Evolutionary conservation across 1,140 invertebrate genomes (phyloP).

Genomic region (Psilanteris sp.): DNA sequence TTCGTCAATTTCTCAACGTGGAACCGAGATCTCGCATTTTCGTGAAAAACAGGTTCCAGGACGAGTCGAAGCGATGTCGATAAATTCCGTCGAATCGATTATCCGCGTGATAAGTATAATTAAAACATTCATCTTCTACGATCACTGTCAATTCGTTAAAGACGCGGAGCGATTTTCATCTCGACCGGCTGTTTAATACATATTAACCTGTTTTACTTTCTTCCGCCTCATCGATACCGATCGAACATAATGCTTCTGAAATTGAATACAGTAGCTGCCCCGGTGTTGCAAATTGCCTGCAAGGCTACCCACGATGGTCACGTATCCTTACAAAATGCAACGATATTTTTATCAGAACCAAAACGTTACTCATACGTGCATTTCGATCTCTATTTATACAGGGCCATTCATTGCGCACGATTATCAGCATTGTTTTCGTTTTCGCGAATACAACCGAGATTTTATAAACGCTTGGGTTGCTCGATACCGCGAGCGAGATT

Average conservation of each 20-base stretch:
- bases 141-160: constrained; percentile 51
- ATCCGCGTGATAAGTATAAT: constrained; percentile 44
- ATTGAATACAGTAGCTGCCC: constrained; percentile 48
- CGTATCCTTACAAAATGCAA: constrained; percentile 22
- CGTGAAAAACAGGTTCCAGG: constrained; percentile 40
- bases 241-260: constrained; percentile 53
- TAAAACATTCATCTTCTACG: constrained; percentile 51
- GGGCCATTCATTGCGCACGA: constrained; percentile 3
- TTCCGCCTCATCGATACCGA: constrained; percentile 31
- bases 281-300: constrained; percentile 47
- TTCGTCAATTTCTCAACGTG: constrained; percentile 7
- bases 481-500: too few species aligned
- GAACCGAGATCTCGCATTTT: constrained; percentile 11
- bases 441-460: constrained; percentile 22
- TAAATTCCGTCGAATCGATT: constrained; percentile 35
- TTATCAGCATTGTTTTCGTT: constrained; percentile 28
- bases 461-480: too few species aligned
- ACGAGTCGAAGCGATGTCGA: constrained; percentile 4
- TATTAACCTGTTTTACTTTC: constrained; percentile 36
- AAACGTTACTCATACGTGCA: constrained; percentile 2
- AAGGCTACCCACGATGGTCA: constrained; percentile 40
- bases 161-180: constrained; percentile 34
- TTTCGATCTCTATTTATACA: constrained; percentile 25
- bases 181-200: constrained; percentile 13
- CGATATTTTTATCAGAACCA: constrained; percentile 28